Conservation (phyloP, 2,797 vertebrate species). For the Hippoglossus hippoglossus region DNA sequence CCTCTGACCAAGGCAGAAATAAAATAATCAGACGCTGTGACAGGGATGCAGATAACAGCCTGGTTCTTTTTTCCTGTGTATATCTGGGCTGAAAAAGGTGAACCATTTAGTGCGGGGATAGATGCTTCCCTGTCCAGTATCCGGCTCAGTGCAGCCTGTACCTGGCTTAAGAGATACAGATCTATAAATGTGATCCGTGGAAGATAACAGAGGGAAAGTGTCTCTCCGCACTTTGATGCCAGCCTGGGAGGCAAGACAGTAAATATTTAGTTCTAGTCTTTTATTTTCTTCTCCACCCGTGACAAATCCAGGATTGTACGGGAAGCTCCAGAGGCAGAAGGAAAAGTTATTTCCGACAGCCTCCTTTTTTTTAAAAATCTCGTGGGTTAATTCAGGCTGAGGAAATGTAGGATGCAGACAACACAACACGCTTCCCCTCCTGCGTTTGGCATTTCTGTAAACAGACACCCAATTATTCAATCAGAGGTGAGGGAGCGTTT, state of each 20-base stretch:
- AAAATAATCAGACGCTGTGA: conserved; percentile 42
- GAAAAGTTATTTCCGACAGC: conserved; percentile 32
- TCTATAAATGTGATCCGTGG: conserved; percentile 34
- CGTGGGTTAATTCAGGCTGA: conserved; percentile 32
- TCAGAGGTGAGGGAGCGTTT: conserved; percentile 39
- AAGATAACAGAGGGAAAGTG: conserved; percentile 17
- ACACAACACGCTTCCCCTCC: conserved; percentile 14
- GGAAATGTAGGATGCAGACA: conserved; percentile 33
- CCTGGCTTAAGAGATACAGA: conserved; percentile 29
- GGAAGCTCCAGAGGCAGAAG: conserved; percentile 6
- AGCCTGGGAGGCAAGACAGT: conserved; percentile 43
- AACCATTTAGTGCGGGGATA: conserved; percentile 6
- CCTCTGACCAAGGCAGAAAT: conserved; percentile 50
- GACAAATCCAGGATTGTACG: conserved; percentile 20
- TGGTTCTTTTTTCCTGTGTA: conserved; percentile 20
- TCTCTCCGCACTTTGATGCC: conserved; percentile 44
- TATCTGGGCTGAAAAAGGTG: conserved; percentile 25
- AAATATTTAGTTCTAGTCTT: conserved; percentile 53
- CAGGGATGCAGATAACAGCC: conserved; percentile 36
- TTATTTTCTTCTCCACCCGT: conserved; percentile 3
- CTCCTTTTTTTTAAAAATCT: conserved; percentile 29
- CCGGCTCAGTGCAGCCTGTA: conserved; percentile 18
- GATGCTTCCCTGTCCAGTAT: conserved; percentile 18
- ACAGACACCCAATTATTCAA: conserved; percentile 46
- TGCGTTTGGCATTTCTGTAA: conserved; percentile 50